A percentile compares a stretch with the other conserved stretches of the same genome.
These are phyloP conservation scores for Choloepus didactylus DNA, from an alignment of 2,797 vertebrate genomes.

Conservation along the genomic window DNA sequence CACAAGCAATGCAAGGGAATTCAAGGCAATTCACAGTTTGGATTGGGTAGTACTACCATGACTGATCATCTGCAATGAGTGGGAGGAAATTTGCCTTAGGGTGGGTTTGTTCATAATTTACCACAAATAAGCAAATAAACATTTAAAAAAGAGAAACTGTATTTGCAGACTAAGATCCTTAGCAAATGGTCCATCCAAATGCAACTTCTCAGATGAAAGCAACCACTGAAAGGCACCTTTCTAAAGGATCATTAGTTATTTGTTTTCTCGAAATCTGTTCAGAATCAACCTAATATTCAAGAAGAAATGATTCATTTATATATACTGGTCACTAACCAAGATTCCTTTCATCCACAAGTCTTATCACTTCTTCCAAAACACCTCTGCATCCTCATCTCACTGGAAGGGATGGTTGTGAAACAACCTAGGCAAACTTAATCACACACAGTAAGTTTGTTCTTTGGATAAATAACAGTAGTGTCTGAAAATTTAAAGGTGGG, in stretches of 20 bases:
- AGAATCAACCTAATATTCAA: conserved; percentile 34
- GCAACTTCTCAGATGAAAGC: conserved; percentile 42
- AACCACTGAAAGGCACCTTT: conserved; percentile 1
- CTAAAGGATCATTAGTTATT: conserved; percentile 4
- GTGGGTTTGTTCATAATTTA: neutral
- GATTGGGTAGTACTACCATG: neutral
- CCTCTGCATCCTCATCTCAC: neutral
- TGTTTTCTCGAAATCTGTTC: conserved; percentile 6
- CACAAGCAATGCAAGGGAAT: neutral
- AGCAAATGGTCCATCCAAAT: neutral
- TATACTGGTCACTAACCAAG: neutral
- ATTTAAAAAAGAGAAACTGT: neutral
- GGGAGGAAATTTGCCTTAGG: neutral
- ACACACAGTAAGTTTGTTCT: neutral
- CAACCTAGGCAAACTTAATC: neutral
- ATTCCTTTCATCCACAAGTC: neutral
- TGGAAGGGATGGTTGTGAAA: conserved; percentile 22
- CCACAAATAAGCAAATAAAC: conserved; percentile 1
- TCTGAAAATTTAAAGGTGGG: conserved; percentile 35
- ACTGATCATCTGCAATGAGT: neutral
- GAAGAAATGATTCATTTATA: conserved; percentile 35
- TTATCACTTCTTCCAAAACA: conserved; percentile 26
- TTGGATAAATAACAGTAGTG: neutral
- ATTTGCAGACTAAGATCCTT: conserved; percentile 7
- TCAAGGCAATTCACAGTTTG: neutral